A percentile compares a stretch with the other conserved stretches of the same genome.
These are phyloP conservation scores for Drosophila demipolita DNA, from an alignment of 2,888 invertebrate species.

Conservation along the genomic window DNA sequence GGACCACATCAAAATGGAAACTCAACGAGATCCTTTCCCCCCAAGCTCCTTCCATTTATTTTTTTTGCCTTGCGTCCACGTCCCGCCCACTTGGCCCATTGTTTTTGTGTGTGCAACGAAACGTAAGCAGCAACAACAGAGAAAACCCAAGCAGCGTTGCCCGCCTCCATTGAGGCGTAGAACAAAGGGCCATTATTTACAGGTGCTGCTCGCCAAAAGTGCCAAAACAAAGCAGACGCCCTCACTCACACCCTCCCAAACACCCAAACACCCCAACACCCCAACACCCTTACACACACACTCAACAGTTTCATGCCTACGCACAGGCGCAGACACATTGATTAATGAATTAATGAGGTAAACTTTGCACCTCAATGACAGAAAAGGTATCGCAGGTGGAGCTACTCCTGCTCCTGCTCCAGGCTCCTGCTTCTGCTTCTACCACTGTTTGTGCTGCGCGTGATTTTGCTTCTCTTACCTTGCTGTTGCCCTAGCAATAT, in stretches of 20 bases:
- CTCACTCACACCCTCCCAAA: constrained; percentile 45
- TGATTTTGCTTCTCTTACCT: constrained; percentile 54
- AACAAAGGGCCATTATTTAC: constrained; percentile 80
- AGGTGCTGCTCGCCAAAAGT: constrained; percentile 79
- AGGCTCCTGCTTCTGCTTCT: background rate
- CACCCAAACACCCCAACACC: constrained; percentile 28
- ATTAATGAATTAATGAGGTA: constrained; percentile 80
- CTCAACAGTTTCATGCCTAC: constrained; percentile 15
- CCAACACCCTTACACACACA: constrained; percentile 8
- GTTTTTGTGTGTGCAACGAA: constrained; percentile 65
- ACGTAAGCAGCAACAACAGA: constrained; percentile 56
- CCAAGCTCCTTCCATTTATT: background rate
- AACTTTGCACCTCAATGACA: constrained; percentile 80
- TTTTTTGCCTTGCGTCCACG: background rate
- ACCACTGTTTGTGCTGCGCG: constrained; percentile 45
- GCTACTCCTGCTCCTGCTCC: constrained; percentile 22
- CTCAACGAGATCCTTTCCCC: constrained; percentile 12
- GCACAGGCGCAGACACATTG: constrained; percentile 75
- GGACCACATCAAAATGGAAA: constrained; percentile 42
- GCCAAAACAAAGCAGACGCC: constrained; percentile 79
- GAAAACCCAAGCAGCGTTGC: constrained; percentile 24
- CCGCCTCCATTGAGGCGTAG: constrained; percentile 70
- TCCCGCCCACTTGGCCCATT: constrained; percentile 28
- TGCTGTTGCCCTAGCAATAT: constrained; percentile 12
- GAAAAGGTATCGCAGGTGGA: constrained; percentile 65